These are phyloP conservation scores for Petrolisthes manimaculis DNA, from an alignment of 2,888 invertebrate species.

Conservation along the genomic window DNA sequence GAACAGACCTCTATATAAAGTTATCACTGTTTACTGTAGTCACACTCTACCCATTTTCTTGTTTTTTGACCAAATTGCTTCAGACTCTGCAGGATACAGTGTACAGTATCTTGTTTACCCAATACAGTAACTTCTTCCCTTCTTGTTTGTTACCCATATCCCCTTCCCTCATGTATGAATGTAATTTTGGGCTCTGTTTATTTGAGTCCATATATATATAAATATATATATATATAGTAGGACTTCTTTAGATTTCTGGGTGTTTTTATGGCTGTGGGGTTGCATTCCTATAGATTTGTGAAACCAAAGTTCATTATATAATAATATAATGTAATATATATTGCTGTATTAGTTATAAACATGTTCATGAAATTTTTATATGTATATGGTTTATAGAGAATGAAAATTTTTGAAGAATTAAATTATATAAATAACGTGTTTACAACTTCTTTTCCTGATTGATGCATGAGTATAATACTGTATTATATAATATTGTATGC, in stretches of 20 bases:
- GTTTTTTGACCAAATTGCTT: background rate
- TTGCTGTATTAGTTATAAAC: constrained; percentile 33
- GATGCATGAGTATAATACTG: no score
- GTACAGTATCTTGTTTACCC: background rate
- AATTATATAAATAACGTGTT: constrained; percentile 20
- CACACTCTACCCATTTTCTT: background rate
- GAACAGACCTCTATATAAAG: background rate
- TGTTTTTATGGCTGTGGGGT: constrained; percentile 22
- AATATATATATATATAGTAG: background rate
- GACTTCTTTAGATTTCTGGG: background rate
- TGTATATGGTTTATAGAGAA: constrained; percentile 44
- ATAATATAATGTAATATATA: constrained; percentile 23
- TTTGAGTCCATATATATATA: background rate
- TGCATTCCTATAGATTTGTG: constrained; percentile 25
- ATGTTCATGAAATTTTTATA: constrained; percentile 46
- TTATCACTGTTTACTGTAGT: background rate
- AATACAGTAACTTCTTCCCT: constrained; percentile 3
- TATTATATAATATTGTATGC: background rate
- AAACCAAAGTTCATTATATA: constrained; percentile 42
- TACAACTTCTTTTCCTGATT: background rate
- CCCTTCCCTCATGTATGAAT: background rate
- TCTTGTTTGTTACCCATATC: background rate
- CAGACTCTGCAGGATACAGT: background rate
- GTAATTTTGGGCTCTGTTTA: background rate
- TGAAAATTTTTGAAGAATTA: constrained; percentile 44